A percentile compares a stretch with the other conserved stretches of the same genome.
These are phyloP conservation scores for Clinocottus analis DNA, from an alignment of 2,113 vertebrate species.

Conservation along the genomic window DNA sequence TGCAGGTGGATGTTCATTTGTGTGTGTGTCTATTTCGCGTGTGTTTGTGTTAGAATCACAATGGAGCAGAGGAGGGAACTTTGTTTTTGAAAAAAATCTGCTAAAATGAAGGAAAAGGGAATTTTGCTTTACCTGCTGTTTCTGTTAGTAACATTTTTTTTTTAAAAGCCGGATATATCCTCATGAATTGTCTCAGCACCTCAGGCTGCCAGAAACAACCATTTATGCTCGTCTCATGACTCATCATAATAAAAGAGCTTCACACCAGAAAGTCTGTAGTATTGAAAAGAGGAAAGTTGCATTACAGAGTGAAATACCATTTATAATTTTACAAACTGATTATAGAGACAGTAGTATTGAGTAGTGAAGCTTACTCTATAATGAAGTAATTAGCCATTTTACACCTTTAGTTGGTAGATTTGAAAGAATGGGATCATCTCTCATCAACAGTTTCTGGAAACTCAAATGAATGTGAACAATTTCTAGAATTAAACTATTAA, in stretches of 20 bases:
- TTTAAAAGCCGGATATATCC: constrained; percentile 43
- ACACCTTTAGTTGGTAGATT: constrained; percentile 26
- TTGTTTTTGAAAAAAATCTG: constrained; percentile 16
- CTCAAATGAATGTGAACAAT: constrained; percentile 13
- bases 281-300: constrained; percentile 54
- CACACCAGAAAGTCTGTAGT: constrained; percentile 46
- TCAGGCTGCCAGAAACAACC: constrained; percentile 61
- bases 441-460: constrained; percentile 23
- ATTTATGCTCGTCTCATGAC: constrained; percentile 65
- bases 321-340: constrained; percentile 36
- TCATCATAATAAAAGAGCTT: constrained; percentile 72
- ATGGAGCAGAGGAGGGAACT: background rate
- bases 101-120: constrained; percentile 49
- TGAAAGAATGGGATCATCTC: constrained; percentile 22
- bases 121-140: constrained; percentile 63
- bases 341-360: constrained; percentile 28
- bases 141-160: constrained; percentile 46
- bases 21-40: background rate
- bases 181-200: constrained; percentile 62
- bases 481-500: background rate
- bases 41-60: constrained; percentile 30
- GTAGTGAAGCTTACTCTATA: constrained; percentile 22
- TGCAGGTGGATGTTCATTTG: background rate
- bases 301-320: constrained; percentile 42
- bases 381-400: constrained; percentile 29